phyloP scores from a whole-genome alignment of 1,140 invertebrate genomes.

The Drosophila parvula region DNA sequence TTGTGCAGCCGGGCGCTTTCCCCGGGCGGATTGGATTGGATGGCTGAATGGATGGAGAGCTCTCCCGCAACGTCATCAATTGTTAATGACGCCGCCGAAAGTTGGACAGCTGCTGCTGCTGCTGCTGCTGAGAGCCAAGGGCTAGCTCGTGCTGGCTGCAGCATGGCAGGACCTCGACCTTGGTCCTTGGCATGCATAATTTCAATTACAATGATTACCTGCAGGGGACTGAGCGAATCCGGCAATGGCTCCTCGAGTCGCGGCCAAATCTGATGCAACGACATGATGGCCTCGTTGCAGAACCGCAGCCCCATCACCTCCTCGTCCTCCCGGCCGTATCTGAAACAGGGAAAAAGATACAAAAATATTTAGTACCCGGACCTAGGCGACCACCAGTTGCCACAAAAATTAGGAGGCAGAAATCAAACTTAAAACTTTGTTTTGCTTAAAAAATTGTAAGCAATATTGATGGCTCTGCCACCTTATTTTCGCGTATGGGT shows the following conservation, averaged over 20 bases:
- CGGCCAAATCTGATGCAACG: slow-evolving; percentile 93
- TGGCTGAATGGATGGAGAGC: not conserved
- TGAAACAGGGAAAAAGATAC: slow-evolving; percentile 61
- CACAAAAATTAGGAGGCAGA: not conserved
- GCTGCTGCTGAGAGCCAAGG: not conserved
- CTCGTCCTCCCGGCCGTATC: slow-evolving; percentile 95
- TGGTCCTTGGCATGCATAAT: slow-evolving; percentile 30
- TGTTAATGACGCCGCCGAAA: slow-evolving; percentile 31
- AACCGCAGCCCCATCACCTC: slow-evolving; percentile 97
- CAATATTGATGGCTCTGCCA: not conserved
- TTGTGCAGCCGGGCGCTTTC: slow-evolving; percentile 11
- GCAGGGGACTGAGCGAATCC: slow-evolving; percentile 87
- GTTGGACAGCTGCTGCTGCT: slow-evolving; percentile 21
- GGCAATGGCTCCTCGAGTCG: slow-evolving; percentile 85
- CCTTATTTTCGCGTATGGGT: not conserved
- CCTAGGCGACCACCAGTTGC: no score
- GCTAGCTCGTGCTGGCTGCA: not conserved
- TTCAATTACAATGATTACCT: slow-evolving; percentile 86
- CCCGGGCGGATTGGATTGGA: not conserved
- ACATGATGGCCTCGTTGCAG: slow-evolving; percentile 95
- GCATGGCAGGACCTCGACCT: not conserved
- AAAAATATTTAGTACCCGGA: not conserved
- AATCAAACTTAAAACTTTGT: not conserved
- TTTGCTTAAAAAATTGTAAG: not conserved
- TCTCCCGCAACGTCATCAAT: slow-evolving; percentile 26